These are phyloP conservation scores for Dione vanillae DNA, from an alignment of 2,888 invertebrate genomes.

Conservation along the genomic window DNA sequence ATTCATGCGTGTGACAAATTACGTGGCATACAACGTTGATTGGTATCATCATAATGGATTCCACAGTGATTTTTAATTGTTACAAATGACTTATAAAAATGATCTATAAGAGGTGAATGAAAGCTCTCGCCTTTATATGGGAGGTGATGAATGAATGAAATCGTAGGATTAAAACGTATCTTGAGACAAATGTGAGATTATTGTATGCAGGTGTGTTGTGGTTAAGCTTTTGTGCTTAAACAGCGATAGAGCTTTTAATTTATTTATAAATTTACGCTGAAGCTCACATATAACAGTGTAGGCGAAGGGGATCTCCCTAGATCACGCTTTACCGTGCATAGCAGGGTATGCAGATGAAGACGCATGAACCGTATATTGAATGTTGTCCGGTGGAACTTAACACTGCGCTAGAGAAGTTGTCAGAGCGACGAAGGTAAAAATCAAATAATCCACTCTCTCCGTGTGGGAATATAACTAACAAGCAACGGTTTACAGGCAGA, in stretches of 20 bases:
- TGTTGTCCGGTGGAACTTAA: too few species aligned
- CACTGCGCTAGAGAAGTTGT: too few species aligned
- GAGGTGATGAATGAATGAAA: conserved; percentile 12
- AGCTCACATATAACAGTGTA: not conserved
- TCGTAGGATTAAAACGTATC: conserved; percentile 19
- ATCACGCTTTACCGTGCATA: too few species aligned
- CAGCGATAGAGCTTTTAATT: not conserved
- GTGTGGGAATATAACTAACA: too few species aligned
- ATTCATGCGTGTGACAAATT: conserved; percentile 67
- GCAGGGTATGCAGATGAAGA: too few species aligned
- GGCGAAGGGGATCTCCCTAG: not conserved
- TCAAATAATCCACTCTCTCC: too few species aligned
- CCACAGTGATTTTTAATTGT: conserved; percentile 49
- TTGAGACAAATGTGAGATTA: conserved; percentile 11
- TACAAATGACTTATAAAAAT: conserved; percentile 48
- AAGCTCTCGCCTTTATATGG: not conserved
- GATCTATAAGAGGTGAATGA: conserved; percentile 14
- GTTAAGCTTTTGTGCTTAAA: not conserved
- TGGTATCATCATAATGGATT: conserved; percentile 56
- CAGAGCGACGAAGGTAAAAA: too few species aligned
- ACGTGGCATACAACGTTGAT: conserved; percentile 56
- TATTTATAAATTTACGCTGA: not conserved
- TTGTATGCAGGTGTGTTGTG: conserved; percentile 16
- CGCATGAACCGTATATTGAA: too few species aligned
- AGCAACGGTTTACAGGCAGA: too few species aligned